These are phyloP conservation scores for Pluvialis apricaria DNA, from an alignment of 2,113 vertebrate genomes.

Conservation along the genomic window DNA sequence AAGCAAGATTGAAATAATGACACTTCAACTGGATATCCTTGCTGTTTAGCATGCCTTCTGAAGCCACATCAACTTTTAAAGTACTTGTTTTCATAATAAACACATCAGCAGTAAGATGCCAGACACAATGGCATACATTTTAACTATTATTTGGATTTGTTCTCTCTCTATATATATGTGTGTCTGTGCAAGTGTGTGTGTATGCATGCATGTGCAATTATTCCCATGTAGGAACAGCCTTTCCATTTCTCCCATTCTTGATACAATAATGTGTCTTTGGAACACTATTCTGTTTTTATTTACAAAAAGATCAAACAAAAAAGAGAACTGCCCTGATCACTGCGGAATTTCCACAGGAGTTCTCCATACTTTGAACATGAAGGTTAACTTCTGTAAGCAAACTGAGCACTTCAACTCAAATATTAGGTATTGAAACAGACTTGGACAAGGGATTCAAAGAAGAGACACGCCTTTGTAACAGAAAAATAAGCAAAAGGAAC, in stretches of 20 bases:
- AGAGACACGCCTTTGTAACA: background rate
- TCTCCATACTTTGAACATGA: background rate
- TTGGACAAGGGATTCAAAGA: background rate
- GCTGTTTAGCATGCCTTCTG: background rate
- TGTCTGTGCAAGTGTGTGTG: background rate
- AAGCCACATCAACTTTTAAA: background rate
- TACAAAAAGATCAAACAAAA: background rate
- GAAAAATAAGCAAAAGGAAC: background rate
- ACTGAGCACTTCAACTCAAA: background rate
- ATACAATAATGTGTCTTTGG: background rate
- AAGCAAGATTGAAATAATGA: background rate
- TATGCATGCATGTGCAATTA: background rate
- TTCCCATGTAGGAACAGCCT: background rate
- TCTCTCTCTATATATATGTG: accelerated
- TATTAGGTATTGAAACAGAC: background rate
- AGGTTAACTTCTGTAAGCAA: background rate
- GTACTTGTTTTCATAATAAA: background rate
- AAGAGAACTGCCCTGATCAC: background rate
- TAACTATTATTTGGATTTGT: background rate
- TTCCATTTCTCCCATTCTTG: background rate
- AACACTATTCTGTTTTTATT: background rate
- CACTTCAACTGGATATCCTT: background rate
- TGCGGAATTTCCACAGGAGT: background rate
- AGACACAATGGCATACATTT: background rate
- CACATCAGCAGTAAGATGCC: background rate